A percentile compares a stretch with the other conserved stretches of the same genome.
phyloP scores from a whole-genome alignment of 2,888 invertebrate genomes.

The Strigamia crassipes region DNA sequence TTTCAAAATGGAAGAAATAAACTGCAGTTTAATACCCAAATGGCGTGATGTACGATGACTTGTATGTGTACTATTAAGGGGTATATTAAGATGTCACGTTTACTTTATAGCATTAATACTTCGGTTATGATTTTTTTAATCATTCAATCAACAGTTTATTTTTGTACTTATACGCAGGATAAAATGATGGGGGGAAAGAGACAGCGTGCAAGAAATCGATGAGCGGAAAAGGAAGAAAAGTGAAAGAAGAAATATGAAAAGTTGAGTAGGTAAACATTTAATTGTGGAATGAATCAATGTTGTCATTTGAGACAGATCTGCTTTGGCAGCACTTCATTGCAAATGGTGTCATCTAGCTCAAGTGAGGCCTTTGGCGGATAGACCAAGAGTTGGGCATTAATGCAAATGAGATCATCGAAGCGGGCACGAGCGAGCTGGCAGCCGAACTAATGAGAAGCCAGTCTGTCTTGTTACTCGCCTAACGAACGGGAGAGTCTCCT shows the following conservation, averaged over 20 bases:
- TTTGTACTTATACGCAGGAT: neutral
- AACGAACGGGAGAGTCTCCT: conserved; percentile 15
- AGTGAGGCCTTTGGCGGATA: conserved; percentile 19
- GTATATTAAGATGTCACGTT: conserved; percentile 6
- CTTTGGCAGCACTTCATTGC: conserved; percentile 36
- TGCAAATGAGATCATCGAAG: conserved; percentile 42
- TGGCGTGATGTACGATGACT: conserved; percentile 14
- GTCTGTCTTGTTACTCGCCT: conserved; percentile 40
- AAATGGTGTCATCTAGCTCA: conserved; percentile 37
- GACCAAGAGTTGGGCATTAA: conserved; percentile 40
- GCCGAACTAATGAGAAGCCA: conserved; percentile 40
- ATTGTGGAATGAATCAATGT: conserved; percentile 12
- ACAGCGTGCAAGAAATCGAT: neutral
- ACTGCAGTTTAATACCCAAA: conserved; percentile 1
- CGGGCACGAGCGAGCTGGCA: conserved; percentile 40
- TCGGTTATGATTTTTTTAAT: neutral
- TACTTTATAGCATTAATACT: neutral
- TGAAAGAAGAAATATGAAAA: neutral
- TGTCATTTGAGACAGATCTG: conserved; percentile 38
- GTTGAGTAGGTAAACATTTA: conserved; percentile 23
- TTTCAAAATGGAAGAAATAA: conserved; percentile 14
- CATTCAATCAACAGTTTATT: neutral
- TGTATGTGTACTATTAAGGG: neutral
- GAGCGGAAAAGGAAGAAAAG: neutral
- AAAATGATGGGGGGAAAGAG: neutral